Evolutionary conservation across 2,888 invertebrate genomes (phyloP).

Genomic region (Himalopsyche japonica): DNA sequence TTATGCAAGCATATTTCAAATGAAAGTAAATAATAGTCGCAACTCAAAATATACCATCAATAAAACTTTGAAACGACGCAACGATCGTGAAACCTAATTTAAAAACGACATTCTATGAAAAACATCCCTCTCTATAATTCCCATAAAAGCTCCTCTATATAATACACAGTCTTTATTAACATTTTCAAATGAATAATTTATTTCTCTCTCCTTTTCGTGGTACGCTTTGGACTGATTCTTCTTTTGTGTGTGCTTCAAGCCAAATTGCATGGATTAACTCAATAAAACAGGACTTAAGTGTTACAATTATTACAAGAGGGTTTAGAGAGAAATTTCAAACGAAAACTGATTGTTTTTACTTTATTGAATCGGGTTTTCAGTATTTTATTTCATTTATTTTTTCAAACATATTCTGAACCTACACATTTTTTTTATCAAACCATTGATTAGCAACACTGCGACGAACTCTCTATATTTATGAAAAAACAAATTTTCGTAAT

Average conservation of each 20-base stretch:
- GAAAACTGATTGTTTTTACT: background rate
- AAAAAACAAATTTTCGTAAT: no score
- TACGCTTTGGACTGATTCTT: constrained; percentile 21
- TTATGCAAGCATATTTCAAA: background rate
- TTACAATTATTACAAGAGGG: constrained; percentile 33
- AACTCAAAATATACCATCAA: background rate
- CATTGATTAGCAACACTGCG: no score
- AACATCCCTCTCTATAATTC: constrained; percentile 22
- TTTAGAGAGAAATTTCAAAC: background rate
- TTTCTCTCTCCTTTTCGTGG: constrained; percentile 24
- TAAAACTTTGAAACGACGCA: constrained; percentile 15
- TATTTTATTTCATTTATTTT: background rate
- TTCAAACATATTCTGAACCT: no score
- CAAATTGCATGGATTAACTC: constrained; percentile 40
- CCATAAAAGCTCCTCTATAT: constrained; percentile 15
- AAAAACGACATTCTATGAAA: constrained; percentile 25
- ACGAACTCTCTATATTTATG: no score
- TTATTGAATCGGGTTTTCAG: background rate
- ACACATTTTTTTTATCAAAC: no score
- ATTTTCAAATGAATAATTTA: constrained; percentile 38
- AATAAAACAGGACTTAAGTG: constrained; percentile 39
- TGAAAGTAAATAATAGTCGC: background rate
- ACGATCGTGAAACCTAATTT: constrained; percentile 31
- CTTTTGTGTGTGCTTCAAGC: constrained; percentile 35
- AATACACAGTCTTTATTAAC: constrained; percentile 35